Base-by-base conservation (phyloP, 2,888 invertebrate species). In the Cactoblastis cactorum region DNA sequence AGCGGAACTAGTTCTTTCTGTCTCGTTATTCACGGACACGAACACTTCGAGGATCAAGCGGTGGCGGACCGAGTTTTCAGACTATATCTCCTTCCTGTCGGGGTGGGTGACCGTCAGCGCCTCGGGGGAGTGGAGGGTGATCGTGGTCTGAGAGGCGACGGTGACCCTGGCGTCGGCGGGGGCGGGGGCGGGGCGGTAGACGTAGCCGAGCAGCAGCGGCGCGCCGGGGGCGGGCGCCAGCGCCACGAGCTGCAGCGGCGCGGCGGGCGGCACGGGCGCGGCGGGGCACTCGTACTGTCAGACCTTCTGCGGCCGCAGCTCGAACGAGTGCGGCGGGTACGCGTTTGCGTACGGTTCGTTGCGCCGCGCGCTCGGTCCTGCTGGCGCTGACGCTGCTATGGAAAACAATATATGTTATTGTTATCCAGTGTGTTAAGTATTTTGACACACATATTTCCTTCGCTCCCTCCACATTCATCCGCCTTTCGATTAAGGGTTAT, bases 261-360 rank as follows among this genome's bases (percentile, higher is more conserved):
- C 55, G 39, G 51, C 57, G 24, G 50, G 56, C 34, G 56, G 56
- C 34, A 55, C 67, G 12, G 6, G 39, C 57, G 49, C 55, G 50
- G 61, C 74, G 69, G 78, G 71, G 67, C 73, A 80, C 65, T 74
- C 79, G 85, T 83, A 83, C 77, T 84, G 88, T 88, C 88, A 88
- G 77, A 86, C 94, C 86, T 94, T 94, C 77, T 94, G 93, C 72
- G 92, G 91, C 57, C 94, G 92, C 94, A 95, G 93, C 90, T 94
- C 95, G 87, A 93, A 93, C 68, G 92, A 90, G 78, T 92, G 91
- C 68, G 92, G 91, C 68, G 92, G 92, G 87, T 94, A 94, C 54
- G 94, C 94, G 67, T 93, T 93, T 58, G 94, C 94, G 85, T 94
- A 94, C 54, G 93, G 88, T 78, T 94, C 93, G 83, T 91, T 72